A percentile compares a stretch with the other conserved stretches of the same genome.
phyloP scores from a whole-genome alignment of 92 coral and sea anemone species.

The Desmophyllum pertusum region DNA sequence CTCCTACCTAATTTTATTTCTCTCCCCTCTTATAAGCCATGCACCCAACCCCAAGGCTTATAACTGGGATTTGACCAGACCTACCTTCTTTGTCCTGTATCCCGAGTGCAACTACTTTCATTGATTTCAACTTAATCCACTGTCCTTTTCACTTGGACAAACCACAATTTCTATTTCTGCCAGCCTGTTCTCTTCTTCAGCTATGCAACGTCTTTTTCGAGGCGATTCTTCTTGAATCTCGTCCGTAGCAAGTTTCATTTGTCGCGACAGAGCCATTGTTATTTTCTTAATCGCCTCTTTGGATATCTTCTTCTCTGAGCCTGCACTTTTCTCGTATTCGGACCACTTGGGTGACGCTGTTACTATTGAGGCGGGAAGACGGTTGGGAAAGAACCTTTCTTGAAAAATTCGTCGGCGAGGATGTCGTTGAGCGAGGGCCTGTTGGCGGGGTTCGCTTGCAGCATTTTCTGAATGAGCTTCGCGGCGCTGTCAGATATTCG shows the following conservation, averaged over 20 bases:
- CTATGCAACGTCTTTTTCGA: slow-evolving; percentile 30
- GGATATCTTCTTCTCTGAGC: slow-evolving; percentile 50
- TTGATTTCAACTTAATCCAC: slow-evolving; percentile 6
- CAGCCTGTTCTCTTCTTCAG: neutral
- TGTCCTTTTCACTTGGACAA: slow-evolving; percentile 14
- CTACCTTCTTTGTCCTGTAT: slow-evolving; percentile 34
- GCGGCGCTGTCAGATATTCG: slow-evolving; percentile 89
- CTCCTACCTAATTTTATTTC: too few relatives aligned
- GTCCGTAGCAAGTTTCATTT: slow-evolving; percentile 72
- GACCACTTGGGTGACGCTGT: slow-evolving; percentile 87
- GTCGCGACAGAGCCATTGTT: slow-evolving; percentile 69
- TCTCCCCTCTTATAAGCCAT: too few relatives aligned
- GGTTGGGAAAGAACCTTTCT: slow-evolving; percentile 85
- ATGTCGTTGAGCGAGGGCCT: slow-evolving; percentile 83
- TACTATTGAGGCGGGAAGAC: slow-evolving; percentile 81
- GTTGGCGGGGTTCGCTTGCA: slow-evolving; percentile 81
- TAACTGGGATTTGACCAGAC: too few relatives aligned
- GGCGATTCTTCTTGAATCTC: slow-evolving; percentile 62
- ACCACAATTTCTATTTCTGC: neutral
- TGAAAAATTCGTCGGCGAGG: slow-evolving; percentile 92
- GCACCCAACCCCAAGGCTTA: too few relatives aligned
- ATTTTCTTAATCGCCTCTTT: slow-evolving; percentile 65
- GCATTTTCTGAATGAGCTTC: slow-evolving; percentile 78
- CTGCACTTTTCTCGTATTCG: slow-evolving; percentile 65
- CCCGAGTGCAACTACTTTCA: slow-evolving; percentile 1